Conservation (phyloP, 37 sponge, comb jelly and placozoan genomes). For the Spongilla lacustris region DNA sequence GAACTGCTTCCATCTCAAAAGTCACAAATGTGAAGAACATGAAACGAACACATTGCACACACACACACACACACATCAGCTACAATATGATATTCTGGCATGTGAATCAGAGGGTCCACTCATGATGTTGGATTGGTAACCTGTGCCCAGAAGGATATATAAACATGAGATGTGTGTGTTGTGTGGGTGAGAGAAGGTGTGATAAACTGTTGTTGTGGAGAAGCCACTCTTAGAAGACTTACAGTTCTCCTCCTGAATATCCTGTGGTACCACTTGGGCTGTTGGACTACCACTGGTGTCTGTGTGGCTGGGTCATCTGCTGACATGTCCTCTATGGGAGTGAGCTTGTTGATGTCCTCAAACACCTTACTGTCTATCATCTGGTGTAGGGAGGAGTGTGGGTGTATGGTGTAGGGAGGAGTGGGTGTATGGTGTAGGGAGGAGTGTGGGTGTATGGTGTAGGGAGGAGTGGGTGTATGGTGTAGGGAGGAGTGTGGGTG, state of each 20-base stretch:
- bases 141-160: not conserved
- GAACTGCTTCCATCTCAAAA: not conserved
- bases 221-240: no score
- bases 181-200: not conserved
- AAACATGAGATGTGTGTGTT: no score
- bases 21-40: not conserved
- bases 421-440: not conserved
- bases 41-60: not conserved
- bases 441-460: not conserved
- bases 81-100: not conserved
- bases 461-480: no score
- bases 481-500: no score
- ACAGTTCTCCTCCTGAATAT: not conserved
- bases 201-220: not conserved
- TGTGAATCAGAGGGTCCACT: not conserved
- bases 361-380: slow-evolving; percentile 70
- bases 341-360: slow-evolving; percentile 53
- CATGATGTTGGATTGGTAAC: not conserved
- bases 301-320: not conserved
- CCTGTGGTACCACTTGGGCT: slow-evolving; percentile 3
- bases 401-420: not conserved
- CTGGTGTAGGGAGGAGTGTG: not conserved
- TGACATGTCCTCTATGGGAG: slow-evolving; percentile 49
- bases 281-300: not conserved
- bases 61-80: not conserved